Conservation (phyloP, 2,797 vertebrate genomes). For the Pelobates cultripes region DNA sequence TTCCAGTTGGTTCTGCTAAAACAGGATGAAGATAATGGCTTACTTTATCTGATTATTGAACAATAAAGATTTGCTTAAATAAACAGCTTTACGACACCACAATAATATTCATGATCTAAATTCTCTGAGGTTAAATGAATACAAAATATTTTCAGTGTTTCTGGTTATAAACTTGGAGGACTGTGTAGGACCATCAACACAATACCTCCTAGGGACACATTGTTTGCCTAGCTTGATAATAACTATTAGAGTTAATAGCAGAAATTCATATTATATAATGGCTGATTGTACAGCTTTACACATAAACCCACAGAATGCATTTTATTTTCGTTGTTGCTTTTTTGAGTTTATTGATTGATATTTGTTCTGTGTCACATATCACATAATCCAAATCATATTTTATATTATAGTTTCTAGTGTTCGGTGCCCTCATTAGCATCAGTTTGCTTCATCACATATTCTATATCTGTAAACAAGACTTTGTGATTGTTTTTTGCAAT, state of each 20-base stretch:
- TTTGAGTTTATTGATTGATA: neutral
- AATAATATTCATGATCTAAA: slow-evolving; percentile 48
- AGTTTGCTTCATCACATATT: neutral
- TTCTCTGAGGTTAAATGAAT: slow-evolving; percentile 50
- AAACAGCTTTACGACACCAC: slow-evolving; percentile 49
- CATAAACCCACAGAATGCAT: slow-evolving; percentile 31
- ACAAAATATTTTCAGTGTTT: slow-evolving; percentile 45
- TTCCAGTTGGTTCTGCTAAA: slow-evolving; percentile 21
- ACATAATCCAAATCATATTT: too few relatives aligned
- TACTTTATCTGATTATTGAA: slow-evolving; percentile 39
- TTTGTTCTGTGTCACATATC: too few relatives aligned
- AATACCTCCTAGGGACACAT: slow-evolving; percentile 28
- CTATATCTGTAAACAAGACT: neutral
- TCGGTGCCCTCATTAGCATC: too few relatives aligned
- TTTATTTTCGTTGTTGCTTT: slow-evolving; percentile 5
- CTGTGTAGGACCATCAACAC: slow-evolving; percentile 39
- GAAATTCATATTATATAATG: slow-evolving; percentile 28
- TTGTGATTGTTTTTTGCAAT: neutral
- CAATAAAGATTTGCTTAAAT: slow-evolving; percentile 49
- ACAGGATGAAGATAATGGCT: slow-evolving; percentile 26
- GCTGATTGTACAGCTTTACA: slow-evolving; percentile 17
- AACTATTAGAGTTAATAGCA: slow-evolving; percentile 45
- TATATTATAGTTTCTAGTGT: too few relatives aligned
- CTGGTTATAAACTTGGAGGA: slow-evolving; percentile 51
- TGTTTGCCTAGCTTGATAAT: slow-evolving; percentile 41